Evolutionary conservation across 2,797 vertebrate genomes (phyloP).

Genomic region (Hemitrygon akajei): DNA sequence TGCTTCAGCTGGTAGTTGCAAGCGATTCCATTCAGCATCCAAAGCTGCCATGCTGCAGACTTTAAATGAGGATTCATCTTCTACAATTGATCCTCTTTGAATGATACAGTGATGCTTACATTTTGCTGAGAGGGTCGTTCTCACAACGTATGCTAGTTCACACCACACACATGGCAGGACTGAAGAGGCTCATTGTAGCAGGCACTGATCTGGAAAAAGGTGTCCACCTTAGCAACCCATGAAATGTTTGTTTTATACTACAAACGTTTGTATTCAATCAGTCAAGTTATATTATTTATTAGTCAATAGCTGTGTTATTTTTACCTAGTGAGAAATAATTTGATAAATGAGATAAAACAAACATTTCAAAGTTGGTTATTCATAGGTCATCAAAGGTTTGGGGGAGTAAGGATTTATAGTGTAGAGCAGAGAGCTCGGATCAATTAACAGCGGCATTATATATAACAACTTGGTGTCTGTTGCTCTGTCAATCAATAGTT

Average conservation of each 20-base stretch:
- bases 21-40: background rate
- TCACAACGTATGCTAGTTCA: background rate
- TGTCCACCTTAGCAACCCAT: background rate
- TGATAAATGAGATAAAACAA: background rate
- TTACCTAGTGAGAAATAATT: background rate
- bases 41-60: background rate
- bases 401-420: background rate
- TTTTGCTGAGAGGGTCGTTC: background rate
- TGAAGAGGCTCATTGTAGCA: background rate
- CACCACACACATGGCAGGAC: background rate
- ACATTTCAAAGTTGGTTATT: background rate
- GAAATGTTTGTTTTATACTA: background rate
- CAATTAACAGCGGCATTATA: background rate
- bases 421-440: background rate
- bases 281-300: background rate
- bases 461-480: background rate
- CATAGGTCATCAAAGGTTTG: background rate
- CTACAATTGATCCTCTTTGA: background rate
- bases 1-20: background rate
- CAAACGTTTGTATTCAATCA: no score
- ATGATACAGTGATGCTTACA: background rate
- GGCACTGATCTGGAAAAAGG: background rate
- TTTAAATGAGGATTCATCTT: background rate
- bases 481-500: background rate
- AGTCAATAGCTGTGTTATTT: background rate